Conservation (phyloP, 2,113 vertebrate genomes). For the Camelus bactrianus region DNA sequence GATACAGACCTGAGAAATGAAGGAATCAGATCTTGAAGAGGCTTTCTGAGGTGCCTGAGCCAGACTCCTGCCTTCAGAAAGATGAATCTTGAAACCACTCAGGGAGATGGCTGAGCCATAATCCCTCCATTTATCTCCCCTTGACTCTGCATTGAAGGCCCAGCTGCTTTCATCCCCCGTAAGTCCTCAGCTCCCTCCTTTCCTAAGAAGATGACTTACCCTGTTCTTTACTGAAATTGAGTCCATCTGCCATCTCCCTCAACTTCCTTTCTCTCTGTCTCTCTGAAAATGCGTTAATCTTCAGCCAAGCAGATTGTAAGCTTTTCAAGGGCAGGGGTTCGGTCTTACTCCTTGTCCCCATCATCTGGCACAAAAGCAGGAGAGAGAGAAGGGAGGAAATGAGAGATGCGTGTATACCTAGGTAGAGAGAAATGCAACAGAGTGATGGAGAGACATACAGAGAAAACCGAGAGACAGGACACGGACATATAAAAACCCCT, state of each 20-base stretch:
- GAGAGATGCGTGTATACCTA: too few relatives aligned
- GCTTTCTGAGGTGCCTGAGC: not conserved
- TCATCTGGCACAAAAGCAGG: not conserved
- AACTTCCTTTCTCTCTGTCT: not conserved
- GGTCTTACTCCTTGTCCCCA: not conserved
- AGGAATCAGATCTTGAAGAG: not conserved
- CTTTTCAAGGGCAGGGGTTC: not conserved
- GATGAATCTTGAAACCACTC: not conserved
- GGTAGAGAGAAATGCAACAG: not conserved
- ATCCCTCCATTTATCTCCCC: not conserved
- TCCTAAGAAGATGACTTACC: not conserved
- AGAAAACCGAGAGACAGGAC: not conserved
- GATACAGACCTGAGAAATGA: not conserved
- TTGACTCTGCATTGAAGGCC: not conserved
- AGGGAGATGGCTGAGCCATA: not conserved
- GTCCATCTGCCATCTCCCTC: not conserved
- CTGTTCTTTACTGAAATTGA: not conserved
- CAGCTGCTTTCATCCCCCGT: not conserved
- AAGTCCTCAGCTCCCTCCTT: not conserved
- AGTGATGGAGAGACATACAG: not conserved
- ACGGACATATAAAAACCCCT: too few relatives aligned
- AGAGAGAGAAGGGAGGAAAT: not conserved
- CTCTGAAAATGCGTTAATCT: not conserved
- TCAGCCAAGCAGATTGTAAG: constrained; percentile 14
- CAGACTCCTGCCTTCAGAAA: constrained; percentile 29